Evolutionary conservation across 2,888 invertebrate species (phyloP), one percentile per base, ranked within the genome.

Genomic region (Melieria picta): DNA sequence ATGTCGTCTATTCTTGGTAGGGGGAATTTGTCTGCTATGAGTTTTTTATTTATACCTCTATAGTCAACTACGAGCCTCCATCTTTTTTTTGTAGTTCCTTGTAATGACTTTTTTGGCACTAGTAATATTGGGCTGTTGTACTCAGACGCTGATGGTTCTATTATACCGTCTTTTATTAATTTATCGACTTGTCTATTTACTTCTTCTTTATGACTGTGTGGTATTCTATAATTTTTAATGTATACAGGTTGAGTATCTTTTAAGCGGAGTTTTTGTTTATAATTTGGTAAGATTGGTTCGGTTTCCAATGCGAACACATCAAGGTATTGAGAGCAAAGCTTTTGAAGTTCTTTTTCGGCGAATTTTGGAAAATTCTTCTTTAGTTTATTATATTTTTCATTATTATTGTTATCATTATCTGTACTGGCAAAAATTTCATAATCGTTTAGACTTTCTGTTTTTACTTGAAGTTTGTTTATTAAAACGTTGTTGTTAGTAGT

Each of bases 301-400:
- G 71, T 66, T 74, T 73, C 73, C 62, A 73, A 71, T 7, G 65
- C 73, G 52, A 76, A 76, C 43, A 76, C 69, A 73, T 76, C 72
- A 16, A 30, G 62, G 55, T 71, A 74, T 52, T 66, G 13, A 4
- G 56, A 13, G 46, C 72, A 69, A 45, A 56, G 58, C 11, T 48
- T 66, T 16, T 16, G 61, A 45, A 62, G 43, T 11, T 55, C 47
- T 30, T 5, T 61, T 72, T 30, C 50, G 9, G 3, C 57, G 13
- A 57, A 57, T 65, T 30, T 63, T 66, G 52, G 69, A 60, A 66
- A 56, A 42, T 69, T 70, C 45, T 11, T 57, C 9, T 10, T n/a
- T 9, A 57, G 57, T 57, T 52, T 65, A 11, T 66, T 61, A 13
- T 13, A 50, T 16, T 55, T 71, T 50, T 50, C 50, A 10, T 50